Evolutionary conservation across 1,140 invertebrate species (phyloP).

Genomic region (Thaumetopoea pityocampa): DNA sequence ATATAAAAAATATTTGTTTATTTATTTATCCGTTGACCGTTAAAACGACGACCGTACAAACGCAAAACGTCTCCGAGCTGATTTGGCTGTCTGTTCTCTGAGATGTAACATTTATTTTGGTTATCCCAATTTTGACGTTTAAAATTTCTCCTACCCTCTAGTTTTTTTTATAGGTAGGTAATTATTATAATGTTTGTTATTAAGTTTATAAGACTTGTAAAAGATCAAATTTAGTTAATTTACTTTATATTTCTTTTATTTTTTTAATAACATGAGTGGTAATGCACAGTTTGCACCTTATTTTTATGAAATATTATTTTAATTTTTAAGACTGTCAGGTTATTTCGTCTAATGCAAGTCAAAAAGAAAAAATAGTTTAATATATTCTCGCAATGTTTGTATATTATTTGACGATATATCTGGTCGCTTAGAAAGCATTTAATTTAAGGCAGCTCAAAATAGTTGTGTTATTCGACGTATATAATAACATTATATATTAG

Average conservation of each 20-base stretch:
- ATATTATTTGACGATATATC: slow-evolving; percentile 2
- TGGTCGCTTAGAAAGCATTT: too few relatives aligned
- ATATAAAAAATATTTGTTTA: too few relatives aligned
- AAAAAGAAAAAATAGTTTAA: slow-evolving; percentile 6
- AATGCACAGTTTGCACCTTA: slow-evolving; percentile 46
- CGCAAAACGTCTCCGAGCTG: too few relatives aligned
- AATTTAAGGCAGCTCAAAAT: slow-evolving; percentile 42
- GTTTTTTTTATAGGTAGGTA: slow-evolving; percentile 8
- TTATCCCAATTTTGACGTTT: slow-evolving; percentile 12
- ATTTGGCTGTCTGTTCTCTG: too few relatives aligned
- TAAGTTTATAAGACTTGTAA: slow-evolving; percentile 16
- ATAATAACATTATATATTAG: slow-evolving; percentile 18
- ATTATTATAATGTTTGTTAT: slow-evolving; percentile 15
- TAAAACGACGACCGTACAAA: too few relatives aligned
- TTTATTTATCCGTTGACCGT: too few relatives aligned
- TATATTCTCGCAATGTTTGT: background rate
- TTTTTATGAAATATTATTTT: slow-evolving; percentile 26
- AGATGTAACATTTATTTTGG: slow-evolving; percentile 41
- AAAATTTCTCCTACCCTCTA: slow-evolving; percentile 7
- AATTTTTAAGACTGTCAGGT: slow-evolving; percentile 29
- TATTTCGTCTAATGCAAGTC: slow-evolving; percentile 35
- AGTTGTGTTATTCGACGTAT: slow-evolving; percentile 27
- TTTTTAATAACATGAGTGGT: slow-evolving; percentile 18
- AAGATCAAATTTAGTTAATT: slow-evolving; percentile 21
- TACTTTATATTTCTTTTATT: slow-evolving; percentile 19